Evolutionary conservation across 2,888 invertebrate species (phyloP).

Genomic region (Yponomeuta cagnagella): DNA sequence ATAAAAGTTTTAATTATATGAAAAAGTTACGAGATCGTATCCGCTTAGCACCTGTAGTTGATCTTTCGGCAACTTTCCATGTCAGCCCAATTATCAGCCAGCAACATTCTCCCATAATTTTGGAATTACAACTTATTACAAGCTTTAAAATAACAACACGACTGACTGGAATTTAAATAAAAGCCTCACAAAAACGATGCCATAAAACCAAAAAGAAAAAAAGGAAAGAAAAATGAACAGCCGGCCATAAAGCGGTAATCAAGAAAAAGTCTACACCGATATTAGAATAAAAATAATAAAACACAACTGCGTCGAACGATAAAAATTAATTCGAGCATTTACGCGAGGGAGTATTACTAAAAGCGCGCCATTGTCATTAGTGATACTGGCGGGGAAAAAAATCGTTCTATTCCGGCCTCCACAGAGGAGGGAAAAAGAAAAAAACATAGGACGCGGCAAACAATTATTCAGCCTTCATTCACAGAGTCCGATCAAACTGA

Average conservation of each 20-base stretch:
- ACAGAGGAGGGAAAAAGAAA: not conserved
- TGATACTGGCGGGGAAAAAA: not conserved
- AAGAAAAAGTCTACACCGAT: not conserved
- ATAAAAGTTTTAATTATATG: slow-evolving; percentile 1
- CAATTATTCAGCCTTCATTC: slow-evolving; percentile 27
- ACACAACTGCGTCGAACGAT: slow-evolving; percentile 7
- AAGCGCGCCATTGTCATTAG: slow-evolving; percentile 10
- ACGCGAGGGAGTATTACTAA: slow-evolving; percentile 6
- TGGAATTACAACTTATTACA: no score
- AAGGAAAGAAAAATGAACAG: not conserved
- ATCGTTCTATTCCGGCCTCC: not conserved
- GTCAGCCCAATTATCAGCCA: not conserved
- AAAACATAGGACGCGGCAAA: not conserved
- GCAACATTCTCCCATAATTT: not conserved
- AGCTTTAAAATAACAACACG: not conserved
- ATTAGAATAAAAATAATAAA: slow-evolving; percentile 9
- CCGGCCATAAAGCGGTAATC: not conserved
- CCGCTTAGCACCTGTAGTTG: not conserved
- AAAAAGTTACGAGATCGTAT: not conserved
- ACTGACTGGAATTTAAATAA: not conserved
- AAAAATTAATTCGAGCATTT: slow-evolving; percentile 8
- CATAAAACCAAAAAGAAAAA: not conserved
- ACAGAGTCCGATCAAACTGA: not conserved
- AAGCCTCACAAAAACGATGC: not conserved
- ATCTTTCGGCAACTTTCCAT: not conserved